These are phyloP conservation scores for Cisticola juncidis DNA, from an alignment of 2,113 vertebrate genomes.

Conservation along the genomic window DNA sequence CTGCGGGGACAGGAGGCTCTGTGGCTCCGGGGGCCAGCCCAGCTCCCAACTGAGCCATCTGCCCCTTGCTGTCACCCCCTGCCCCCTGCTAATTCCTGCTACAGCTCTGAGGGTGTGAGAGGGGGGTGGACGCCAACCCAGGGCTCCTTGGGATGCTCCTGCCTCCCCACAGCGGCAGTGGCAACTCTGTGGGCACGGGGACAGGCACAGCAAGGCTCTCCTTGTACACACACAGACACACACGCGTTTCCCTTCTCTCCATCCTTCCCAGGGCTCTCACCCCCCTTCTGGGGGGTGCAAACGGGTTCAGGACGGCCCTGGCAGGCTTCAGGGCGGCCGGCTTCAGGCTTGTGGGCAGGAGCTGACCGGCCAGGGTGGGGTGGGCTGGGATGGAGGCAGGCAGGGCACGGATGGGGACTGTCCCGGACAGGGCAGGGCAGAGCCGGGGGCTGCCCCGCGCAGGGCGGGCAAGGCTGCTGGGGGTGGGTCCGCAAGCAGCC, in stretches of 20 bases:
- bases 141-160: not conserved
- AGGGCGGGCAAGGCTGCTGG: not conserved
- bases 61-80: not conserved
- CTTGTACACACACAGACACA: too few relatives aligned
- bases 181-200: not conserved
- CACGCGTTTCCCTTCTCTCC: not conserved
- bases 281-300: not conserved
- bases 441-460: not conserved
- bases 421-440: not conserved
- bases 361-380: not conserved
- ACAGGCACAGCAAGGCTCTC: not conserved
- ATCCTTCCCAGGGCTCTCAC: not conserved
- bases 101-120: not conserved
- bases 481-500: conserved; percentile 29
- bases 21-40: not conserved
- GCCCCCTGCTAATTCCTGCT: not conserved
- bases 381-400: not conserved
- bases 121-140: not conserved
- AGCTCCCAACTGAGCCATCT: not conserved
- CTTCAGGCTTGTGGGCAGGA: not conserved
- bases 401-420: not conserved
- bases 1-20: not conserved
- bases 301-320: not conserved
- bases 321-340: not conserved
- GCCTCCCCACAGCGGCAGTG: not conserved